Evolutionary conservation across 2,113 vertebrate genomes (phyloP).

Genomic region (Baryphthengus martii): DNA sequence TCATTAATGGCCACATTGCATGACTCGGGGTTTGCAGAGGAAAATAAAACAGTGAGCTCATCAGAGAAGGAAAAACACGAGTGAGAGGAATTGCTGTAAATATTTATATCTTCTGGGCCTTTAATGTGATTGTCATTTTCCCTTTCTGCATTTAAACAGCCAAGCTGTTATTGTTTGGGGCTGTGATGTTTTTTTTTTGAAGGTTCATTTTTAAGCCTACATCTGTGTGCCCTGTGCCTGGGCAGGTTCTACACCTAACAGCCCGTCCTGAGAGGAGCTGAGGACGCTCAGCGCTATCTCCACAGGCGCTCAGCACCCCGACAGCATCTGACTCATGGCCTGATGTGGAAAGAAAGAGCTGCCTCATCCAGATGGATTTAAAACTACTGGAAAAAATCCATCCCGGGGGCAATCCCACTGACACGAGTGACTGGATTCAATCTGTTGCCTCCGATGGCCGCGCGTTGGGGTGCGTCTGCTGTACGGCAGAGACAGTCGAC

Average conservation of each 20-base stretch:
- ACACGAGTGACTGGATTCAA: not conserved
- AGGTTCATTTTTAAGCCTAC: not conserved
- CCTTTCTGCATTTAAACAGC: not conserved
- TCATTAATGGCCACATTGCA: conserved; percentile 45
- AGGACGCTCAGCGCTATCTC: not conserved
- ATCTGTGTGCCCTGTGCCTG: rapidly evolving
- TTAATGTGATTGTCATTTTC: not conserved
- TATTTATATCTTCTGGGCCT: conserved; percentile 31
- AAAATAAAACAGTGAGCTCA: conserved; percentile 56
- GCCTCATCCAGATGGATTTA: not conserved
- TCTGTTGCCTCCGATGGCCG: not conserved
- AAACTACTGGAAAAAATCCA: not conserved
- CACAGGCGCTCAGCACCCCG: not conserved
- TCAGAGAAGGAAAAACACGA: conserved; percentile 16
- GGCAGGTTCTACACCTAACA: not conserved
- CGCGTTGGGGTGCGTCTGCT: not conserved
- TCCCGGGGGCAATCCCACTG: not conserved
- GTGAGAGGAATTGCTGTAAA: conserved; percentile 40
- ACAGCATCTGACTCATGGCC: not conserved
- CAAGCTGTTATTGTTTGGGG: not conserved
- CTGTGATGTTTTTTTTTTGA: not conserved
- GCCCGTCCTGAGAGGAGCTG: not conserved
- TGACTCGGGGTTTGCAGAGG: not conserved
- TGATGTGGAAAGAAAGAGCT: not conserved
- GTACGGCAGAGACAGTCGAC: not conserved